These are phyloP conservation scores for Cephalotes varians DNA, from an alignment of 2,888 invertebrate genomes.

Conservation along the genomic window DNA sequence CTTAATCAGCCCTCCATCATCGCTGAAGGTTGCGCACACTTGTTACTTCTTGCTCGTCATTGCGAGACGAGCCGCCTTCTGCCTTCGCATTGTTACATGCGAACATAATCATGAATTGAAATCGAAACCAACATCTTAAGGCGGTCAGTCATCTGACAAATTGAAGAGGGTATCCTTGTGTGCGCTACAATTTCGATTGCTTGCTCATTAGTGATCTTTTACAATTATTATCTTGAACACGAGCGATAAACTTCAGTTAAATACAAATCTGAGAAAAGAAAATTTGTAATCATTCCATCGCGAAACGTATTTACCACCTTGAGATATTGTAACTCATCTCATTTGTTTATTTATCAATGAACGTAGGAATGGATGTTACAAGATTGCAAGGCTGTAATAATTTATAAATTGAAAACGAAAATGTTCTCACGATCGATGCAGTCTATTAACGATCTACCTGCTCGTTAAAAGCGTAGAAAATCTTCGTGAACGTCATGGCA, in stretches of 20 bases:
- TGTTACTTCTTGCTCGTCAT: conserved; percentile 44
- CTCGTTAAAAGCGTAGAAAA: conserved; percentile 52
- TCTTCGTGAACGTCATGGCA: conserved; percentile 22
- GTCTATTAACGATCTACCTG: conserved; percentile 49
- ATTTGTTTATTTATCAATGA: conserved; percentile 8
- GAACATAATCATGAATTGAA: conserved; percentile 50
- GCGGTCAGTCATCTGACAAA: conserved; percentile 39
- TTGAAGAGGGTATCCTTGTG: conserved; percentile 6
- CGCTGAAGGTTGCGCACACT: conserved; percentile 62
- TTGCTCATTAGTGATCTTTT: conserved; percentile 23
- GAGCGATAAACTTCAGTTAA: background rate
- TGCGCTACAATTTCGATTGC: conserved; percentile 4
- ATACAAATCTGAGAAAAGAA: conserved; percentile 1
- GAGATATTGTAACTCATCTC: background rate
- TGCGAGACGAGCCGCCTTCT: conserved; percentile 32
- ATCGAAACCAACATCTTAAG: conserved; percentile 48
- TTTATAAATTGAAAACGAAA: conserved; percentile 37
- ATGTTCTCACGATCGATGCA: conserved; percentile 51
- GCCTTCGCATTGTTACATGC: conserved; percentile 40
- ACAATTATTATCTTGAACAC: background rate
- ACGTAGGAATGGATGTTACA: conserved; percentile 20
- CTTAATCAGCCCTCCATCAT: conserved; percentile 56
- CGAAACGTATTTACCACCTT: background rate
- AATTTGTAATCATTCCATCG: background rate
- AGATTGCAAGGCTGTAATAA: conserved; percentile 15